Evolutionary conservation across 2,888 invertebrate genomes (phyloP), one percentile per base, ranked within the genome.

Genomic region (Cephus spinipes): DNA sequence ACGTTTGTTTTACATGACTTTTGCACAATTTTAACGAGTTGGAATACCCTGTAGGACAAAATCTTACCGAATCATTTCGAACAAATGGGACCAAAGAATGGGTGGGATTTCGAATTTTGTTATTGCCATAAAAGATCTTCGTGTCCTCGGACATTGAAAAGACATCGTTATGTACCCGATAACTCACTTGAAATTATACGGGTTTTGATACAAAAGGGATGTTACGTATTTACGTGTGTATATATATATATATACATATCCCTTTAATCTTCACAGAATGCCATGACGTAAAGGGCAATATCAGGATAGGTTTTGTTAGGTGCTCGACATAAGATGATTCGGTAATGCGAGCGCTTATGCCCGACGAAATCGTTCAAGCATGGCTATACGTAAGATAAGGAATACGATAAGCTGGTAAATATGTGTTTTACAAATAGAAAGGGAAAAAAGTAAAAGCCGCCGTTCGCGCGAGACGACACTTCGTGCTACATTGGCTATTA

Each of bases 351-450:
- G 84, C 78, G 82, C 73, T 79, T 81, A 81, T 78, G 23, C 9
- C 79, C 76, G 32, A 30, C 15, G 73, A 76, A 78, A 77, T 78
- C 80, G 79, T 77, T 79, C 75, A 73, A 78, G 79, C 77, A 75
- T 68, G 68, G 73, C 77, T 74, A 76, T 69, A 36, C 32, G n/a
- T n/a, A 69, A 69, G 83, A 83, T 83, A 83, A 83, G 77, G 11
- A 12, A 55, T 4, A 33, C 73, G 83, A 83, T 83, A 84, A 82
- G 74, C 77, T 15, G 69, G 75, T 35, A 74, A 77, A 77, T 82
- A 78, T 78, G 73, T 77, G 73, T 69, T 76, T 69, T n/a, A 23
- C 55, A 77, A 69, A 36, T 32, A 71, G 15, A 71, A 71, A 31
- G 33, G 3, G 12, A 71, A 33, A 55, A 55, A 71, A 31, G 71